phyloP scores from a whole-genome alignment of 2,888 invertebrate species.

The Perdita meconis region DNA sequence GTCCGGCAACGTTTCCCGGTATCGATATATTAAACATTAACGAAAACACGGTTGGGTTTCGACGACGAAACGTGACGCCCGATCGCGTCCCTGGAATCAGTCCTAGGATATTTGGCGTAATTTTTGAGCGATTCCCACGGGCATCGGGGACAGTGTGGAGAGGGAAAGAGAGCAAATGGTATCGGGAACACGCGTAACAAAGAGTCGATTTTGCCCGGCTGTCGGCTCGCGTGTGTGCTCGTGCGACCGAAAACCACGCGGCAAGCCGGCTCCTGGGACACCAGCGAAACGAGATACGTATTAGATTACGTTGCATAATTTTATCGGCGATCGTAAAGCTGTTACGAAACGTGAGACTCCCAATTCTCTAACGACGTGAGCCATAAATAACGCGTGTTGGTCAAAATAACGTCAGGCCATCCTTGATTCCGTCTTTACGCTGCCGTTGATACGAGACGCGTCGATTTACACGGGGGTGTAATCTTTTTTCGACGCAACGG shows the following conservation, averaged over 20 bases:
- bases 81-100: neutral
- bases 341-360: slow-evolving; percentile 73
- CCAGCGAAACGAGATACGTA: slow-evolving; percentile 77
- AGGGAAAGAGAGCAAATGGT: neutral
- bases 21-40: slow-evolving; percentile 13
- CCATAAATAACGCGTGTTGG: slow-evolving; percentile 64
- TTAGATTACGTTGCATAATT: slow-evolving; percentile 82
- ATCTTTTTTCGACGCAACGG: neutral
- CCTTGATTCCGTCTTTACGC: slow-evolving; percentile 5
- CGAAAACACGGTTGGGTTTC: neutral
- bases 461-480: neutral
- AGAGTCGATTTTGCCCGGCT: slow-evolving; percentile 58
- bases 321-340: slow-evolving; percentile 76
- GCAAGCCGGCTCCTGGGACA: slow-evolving; percentile 59
- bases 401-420: slow-evolving; percentile 54
- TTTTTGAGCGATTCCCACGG: slow-evolving; percentile 59
- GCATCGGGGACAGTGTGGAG: neutral
- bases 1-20: neutral
- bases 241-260: slow-evolving; percentile 59
- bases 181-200: slow-evolving; percentile 49
- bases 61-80: slow-evolving; percentile 6
- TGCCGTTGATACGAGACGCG: neutral
- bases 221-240: slow-evolving; percentile 52
- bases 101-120: slow-evolving; percentile 5
- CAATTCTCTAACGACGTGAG: slow-evolving; percentile 58